A percentile compares a stretch with the other conserved stretches of the same genome.
These are phyloP conservation scores for Harpegnathos saltator DNA, from an alignment of 1,140 invertebrate species.

Conservation along the genomic window DNA sequence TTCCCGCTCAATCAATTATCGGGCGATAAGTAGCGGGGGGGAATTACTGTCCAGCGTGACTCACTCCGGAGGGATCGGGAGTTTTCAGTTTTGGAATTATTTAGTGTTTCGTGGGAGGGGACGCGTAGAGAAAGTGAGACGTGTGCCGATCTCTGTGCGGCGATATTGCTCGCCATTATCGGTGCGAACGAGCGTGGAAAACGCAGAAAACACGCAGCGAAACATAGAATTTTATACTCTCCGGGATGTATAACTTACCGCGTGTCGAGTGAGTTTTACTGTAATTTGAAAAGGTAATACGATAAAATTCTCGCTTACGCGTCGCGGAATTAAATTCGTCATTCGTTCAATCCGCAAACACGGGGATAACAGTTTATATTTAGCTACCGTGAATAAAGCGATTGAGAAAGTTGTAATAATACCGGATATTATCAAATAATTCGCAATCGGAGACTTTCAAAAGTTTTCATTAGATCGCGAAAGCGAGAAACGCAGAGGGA, in stretches of 20 bases:
- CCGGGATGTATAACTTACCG: not conserved
- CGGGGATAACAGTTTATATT: conserved; percentile 3
- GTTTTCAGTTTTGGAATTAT: too few relatives aligned
- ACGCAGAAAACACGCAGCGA: too few relatives aligned
- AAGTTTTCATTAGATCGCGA: not conserved
- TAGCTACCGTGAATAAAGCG: not conserved
- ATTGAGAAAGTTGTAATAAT: conserved; percentile 19
- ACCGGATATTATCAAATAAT: conserved; percentile 2
- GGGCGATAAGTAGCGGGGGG: too few relatives aligned
- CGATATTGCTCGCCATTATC: not conserved
- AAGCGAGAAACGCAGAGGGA: not conserved
- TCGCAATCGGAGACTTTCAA: conserved; percentile 2
- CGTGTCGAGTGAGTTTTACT: not conserved
- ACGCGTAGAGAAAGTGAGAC: too few relatives aligned
- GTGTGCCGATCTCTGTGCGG: not conserved
- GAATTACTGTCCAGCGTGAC: too few relatives aligned
- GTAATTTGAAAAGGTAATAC: not conserved
- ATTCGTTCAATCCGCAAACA: not conserved
- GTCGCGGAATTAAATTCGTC: not conserved
- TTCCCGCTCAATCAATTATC: too few relatives aligned
- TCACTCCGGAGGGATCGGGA: too few relatives aligned
- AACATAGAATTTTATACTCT: not conserved
- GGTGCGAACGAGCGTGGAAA: not conserved
- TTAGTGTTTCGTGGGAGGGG: too few relatives aligned
- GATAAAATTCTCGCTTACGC: not conserved